These are phyloP conservation scores for Zenarchopterus dispar DNA, from an alignment of 2,797 vertebrate genomes.

Conservation along the genomic window DNA sequence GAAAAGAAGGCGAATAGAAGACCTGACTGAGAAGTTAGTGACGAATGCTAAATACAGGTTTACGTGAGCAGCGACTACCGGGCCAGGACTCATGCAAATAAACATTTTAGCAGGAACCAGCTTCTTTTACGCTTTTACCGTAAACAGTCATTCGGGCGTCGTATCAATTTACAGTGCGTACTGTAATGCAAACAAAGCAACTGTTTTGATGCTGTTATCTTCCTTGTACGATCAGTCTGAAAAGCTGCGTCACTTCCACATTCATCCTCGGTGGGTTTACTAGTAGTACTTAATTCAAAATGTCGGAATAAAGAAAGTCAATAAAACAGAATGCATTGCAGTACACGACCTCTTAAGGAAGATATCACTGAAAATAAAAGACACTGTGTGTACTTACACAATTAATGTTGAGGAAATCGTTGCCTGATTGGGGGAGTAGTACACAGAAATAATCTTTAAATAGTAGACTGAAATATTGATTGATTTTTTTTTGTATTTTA, in stretches of 20 bases:
- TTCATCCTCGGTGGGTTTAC: not conserved
- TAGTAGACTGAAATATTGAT: too few relatives aligned
- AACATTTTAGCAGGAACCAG: not conserved
- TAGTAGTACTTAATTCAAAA: not conserved
- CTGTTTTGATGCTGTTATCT: not conserved
- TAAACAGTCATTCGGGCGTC: fast-evolving
- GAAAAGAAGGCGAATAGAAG: constrained; percentile 99
- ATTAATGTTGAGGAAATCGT: not conserved
- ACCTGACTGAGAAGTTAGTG: constrained; percentile 99
- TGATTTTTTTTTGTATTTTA: too few relatives aligned
- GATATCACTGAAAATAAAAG: not conserved
- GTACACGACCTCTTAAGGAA: not conserved
- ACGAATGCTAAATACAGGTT: constrained; percentile 83
- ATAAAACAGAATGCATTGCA: too few relatives aligned
- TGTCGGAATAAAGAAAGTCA: too few relatives aligned
- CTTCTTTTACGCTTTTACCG: not conserved
- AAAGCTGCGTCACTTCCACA: not conserved
- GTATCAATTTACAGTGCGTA: not conserved
- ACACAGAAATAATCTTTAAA: too few relatives aligned
- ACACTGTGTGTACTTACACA: not conserved
- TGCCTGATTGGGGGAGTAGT: not conserved
- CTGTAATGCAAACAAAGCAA: not conserved
- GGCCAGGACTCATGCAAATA: constrained; percentile 65
- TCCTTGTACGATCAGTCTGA: not conserved
- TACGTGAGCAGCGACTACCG: constrained; percentile 73